These are phyloP conservation scores for Drosophila yooni DNA, from an alignment of 2,888 invertebrate genomes.

Conservation along the genomic window DNA sequence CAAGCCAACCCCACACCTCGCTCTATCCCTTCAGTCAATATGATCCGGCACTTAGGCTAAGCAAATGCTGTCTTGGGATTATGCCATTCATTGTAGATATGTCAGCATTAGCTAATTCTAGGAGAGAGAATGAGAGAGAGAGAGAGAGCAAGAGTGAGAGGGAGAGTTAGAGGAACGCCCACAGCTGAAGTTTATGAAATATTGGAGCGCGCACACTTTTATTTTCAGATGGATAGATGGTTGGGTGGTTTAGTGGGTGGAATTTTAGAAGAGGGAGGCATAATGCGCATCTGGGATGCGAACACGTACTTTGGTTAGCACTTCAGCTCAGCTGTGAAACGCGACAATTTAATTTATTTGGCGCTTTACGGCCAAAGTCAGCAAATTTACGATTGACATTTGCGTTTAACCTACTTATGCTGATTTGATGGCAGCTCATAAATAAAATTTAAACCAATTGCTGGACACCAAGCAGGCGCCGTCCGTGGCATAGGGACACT, in stretches of 20 bases:
- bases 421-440: slow-evolving; percentile 83
- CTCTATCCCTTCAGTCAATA: slow-evolving; percentile 21
- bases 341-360: slow-evolving; percentile 80
- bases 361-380: slow-evolving; percentile 70
- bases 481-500: slow-evolving; percentile 3
- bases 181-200: slow-evolving; percentile 67
- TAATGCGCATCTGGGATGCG: slow-evolving; percentile 34
- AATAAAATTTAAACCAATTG: slow-evolving; percentile 82
- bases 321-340: slow-evolving; percentile 78
- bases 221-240: slow-evolving; percentile 8
- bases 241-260: background rate
- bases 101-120: slow-evolving; percentile 73
- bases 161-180: slow-evolving; percentile 2
- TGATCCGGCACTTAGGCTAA: slow-evolving; percentile 44
- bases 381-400: slow-evolving; percentile 82
- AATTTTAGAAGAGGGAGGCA: background rate
- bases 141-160: background rate
- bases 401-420: slow-evolving; percentile 84
- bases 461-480: slow-evolving; percentile 47
- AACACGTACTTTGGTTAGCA: slow-evolving; percentile 75
- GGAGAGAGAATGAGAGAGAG: background rate
- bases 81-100: slow-evolving; percentile 64
- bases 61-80: slow-evolving; percentile 64
- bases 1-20: background rate
- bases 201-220: slow-evolving; percentile 58